Evolutionary conservation across 2,888 invertebrate genomes (phyloP), one percentile per base, ranked within the genome.

Genomic region (Leptura quadrifasciata): DNA sequence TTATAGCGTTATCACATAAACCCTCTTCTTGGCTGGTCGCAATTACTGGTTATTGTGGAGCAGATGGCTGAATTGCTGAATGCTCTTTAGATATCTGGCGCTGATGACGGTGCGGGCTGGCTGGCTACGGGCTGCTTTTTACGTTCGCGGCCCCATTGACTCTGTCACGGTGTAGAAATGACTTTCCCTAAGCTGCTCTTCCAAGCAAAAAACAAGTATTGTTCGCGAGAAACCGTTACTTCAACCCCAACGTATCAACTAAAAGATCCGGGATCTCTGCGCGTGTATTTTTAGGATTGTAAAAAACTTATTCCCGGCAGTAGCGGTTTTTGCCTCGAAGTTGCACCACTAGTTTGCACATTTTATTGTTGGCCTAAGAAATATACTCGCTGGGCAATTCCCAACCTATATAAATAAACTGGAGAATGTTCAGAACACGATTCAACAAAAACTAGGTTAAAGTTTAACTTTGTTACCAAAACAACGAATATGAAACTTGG

Each of bases 81-180:
- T 58, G 57, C 69, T 69, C 69, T 69, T 69, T 69, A 58, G 69
- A 69, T 69, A 69, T 69, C 69, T 69, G 69, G 57, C 69, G 69
- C 39, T 69, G 69, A 69, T 69, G 69, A 24, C 39, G 21, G 24
- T 18, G 31, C 55, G 54, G 31, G 58, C 69, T 31, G 31, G 58
- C 64, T 27, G 15, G 18, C 35, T 57, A 58, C 69, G 57, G 69
- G 69, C 69, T 39, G 58, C 69, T 69, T 69, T 69, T 69, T 69
- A 69, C 69, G 58, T 69, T 58, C 69, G 69, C 69, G 69, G 69
- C 69, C 69, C 58, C 69, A 58, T 58, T 54, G 69, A 68, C 68
- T 68, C 68, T 18, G 68, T 68, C 68, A 68, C 68, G 69, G 39
- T 54, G 69, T 58, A 69, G 69, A 69, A 69, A 69, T 69, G 57